phyloP scores from a whole-genome alignment of 2,797 vertebrate species.

The Helicolenus hilgendorfi region DNA sequence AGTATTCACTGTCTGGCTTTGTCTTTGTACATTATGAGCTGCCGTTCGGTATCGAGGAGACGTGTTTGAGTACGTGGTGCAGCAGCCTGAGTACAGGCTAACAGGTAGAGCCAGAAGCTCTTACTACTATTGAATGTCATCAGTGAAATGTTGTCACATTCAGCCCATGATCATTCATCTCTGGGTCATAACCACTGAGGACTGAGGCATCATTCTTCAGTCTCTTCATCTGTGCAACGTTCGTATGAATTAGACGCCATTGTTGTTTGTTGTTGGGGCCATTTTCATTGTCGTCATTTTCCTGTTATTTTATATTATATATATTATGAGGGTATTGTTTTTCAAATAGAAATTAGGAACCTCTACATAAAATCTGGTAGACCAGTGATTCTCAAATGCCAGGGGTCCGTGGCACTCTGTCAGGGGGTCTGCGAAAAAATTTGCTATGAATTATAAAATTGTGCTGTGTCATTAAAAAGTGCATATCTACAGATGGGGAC shows the following conservation, averaged over 20 bases:
- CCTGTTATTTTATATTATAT: neutral
- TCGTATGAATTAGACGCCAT: neutral
- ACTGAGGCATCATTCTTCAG: neutral
- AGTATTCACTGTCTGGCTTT: constrained; percentile 31
- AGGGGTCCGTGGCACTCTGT: too few relatives aligned
- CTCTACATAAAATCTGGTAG: too few relatives aligned
- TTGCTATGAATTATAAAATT: too few relatives aligned
- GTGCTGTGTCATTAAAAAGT: too few relatives aligned
- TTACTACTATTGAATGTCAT: neutral
- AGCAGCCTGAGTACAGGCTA: constrained; percentile 49
- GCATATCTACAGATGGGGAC: too few relatives aligned
- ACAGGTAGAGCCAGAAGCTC: constrained; percentile 53
- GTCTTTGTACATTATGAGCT: constrained; percentile 45
- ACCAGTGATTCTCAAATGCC: too few relatives aligned
- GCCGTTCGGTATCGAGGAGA: constrained; percentile 46
- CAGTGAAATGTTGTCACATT: constrained; percentile 7
- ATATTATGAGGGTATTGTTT: neutral
- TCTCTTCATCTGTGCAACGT: neutral
- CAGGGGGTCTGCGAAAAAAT: too few relatives aligned
- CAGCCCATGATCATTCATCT: neutral
- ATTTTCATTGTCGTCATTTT: neutral
- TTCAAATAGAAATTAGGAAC: neutral
- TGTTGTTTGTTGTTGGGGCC: neutral
- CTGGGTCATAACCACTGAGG: neutral
- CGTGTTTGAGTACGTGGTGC: constrained; percentile 70